Base-by-base conservation (phyloP, 2,888 invertebrate genomes). In the Hanleya hanleyi region DNA sequence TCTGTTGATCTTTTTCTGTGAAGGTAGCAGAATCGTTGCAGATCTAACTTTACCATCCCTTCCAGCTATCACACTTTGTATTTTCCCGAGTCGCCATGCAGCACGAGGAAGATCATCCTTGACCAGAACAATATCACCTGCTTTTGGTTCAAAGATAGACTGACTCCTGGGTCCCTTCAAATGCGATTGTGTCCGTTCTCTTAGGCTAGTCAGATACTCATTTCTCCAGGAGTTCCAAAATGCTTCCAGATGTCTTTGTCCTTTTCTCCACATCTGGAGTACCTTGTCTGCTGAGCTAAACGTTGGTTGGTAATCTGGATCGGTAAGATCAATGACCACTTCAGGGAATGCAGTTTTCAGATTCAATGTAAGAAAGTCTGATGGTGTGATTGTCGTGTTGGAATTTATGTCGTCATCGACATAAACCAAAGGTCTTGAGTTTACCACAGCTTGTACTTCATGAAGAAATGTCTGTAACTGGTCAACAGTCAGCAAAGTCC, bases 201-300 rank as follows among this genome's bases (percentile, higher is more conserved):
- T 15, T 0, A 75, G 22, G 37, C 71, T 69, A 0, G 35, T 1
- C 26, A 75, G 50, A 65, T 75, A 75, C 33, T 75, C 71, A 6
- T 71, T 50, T 18, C 66, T 36, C 71, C 71, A 75, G 15, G 71
- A 38, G 29, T 51, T 32, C 75, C 75, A 75, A 67, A 73, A 73
- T 35, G n/a, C 29, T 29, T 73, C 49, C 15, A 74, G 33, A 26
- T 70, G 36, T 37, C 36, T 69, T 47, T 73, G 69, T 18, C 73
- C 73, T 29, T 73, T 73, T 37, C 64, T 69, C 73, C 68, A 69
- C 12, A 70, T 47, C 49, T 37, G 3, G n/a, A 64, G 22, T 29
- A 64, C 37, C 33, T 49, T 64, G 12, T 49, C 50, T 36, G 64
- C 33, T 26, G 41, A 6, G n/a, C 22, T 47, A n/a, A 41, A 1